Evolutionary conservation across 2,888 invertebrate species (phyloP).

Genomic region (Chirona hameri): DNA sequence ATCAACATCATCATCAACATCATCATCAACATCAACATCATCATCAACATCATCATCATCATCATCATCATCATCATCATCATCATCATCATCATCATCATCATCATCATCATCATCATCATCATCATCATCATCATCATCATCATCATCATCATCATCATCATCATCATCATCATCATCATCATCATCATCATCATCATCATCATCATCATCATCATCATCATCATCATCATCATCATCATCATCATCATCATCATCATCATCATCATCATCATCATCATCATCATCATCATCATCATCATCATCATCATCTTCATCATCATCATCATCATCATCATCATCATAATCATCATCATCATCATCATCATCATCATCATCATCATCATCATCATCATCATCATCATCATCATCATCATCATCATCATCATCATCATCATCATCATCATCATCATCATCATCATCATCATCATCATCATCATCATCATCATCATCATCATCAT

Average conservation of each 20-base stretch:
- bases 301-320: constrained; percentile 22
- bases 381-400: constrained; percentile 22
- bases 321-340: too few species aligned
- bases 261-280: constrained; percentile 11
- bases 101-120: constrained; percentile 22
- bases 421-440: constrained; percentile 22
- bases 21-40: neutral
- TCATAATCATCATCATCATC: too few species aligned
- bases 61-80: constrained; percentile 22
- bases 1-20: too few species aligned
- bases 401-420: constrained; percentile 22
- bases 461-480: constrained; percentile 22
- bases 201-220: constrained; percentile 22
- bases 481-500: constrained; percentile 22
- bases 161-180: neutral
- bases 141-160: constrained; percentile 22
- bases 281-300: constrained; percentile 22
- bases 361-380: constrained; percentile 22
- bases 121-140: constrained; percentile 10
- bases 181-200: constrained; percentile 22
- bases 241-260: constrained; percentile 22
- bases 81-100: constrained; percentile 22
- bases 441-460: constrained; percentile 22
- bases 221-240: constrained; percentile 22
- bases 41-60: constrained; percentile 9